Evolutionary conservation across 2,113 vertebrate genomes (phyloP), one percentile per base, ranked within the genome.

Genomic region (Barnardius zonarius): DNA sequence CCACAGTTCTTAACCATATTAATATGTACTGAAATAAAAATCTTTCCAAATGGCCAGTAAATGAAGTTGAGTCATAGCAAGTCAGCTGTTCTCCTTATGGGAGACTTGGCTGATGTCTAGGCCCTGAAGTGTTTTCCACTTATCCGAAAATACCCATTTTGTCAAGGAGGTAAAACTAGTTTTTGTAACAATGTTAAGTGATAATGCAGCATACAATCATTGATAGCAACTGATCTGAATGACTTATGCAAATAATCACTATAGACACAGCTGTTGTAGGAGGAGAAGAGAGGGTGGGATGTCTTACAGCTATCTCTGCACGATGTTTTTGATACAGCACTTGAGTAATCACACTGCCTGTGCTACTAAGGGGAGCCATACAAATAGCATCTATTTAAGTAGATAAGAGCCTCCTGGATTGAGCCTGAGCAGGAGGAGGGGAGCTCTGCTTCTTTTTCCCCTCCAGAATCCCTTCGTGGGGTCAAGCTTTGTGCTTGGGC

Each of bases 221-320:
- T 92, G 70, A 72, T 72, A 76, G 80, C 66, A 86, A 63, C 41
- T 80, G 82, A 83, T 88, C 67, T 85, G 59, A 83, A 59, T 28
- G 54, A 84, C 35, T 94, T 92, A 66, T 7, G 70, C 80, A 91
- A 76, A 76, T 93, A 82, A 66, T 88, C 41, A 27, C 41, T 89
- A 33, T 55, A 79, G 86, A 62, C 57, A 64, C 49, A 76, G 86
- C 79, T 95, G 86, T 41, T 69, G 67, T 44, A 72, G 61, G 76
- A 93, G 67, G 46, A 83, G 51, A 41, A 69, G 73, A 72, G 30
- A 43, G 49, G 51, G 72, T 64, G 73, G 64, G 46, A 31, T 76
- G 39, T 76, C 82, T 73, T 68, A 61, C 66, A 84, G 76, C 39
- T 69, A n/a, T 37, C 39, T 82, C 54, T 77, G 64, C 1, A 0